These are phyloP conservation scores for Taeniopygia guttata DNA, from an alignment of 2,797 vertebrate species.

Conservation along the genomic window DNA sequence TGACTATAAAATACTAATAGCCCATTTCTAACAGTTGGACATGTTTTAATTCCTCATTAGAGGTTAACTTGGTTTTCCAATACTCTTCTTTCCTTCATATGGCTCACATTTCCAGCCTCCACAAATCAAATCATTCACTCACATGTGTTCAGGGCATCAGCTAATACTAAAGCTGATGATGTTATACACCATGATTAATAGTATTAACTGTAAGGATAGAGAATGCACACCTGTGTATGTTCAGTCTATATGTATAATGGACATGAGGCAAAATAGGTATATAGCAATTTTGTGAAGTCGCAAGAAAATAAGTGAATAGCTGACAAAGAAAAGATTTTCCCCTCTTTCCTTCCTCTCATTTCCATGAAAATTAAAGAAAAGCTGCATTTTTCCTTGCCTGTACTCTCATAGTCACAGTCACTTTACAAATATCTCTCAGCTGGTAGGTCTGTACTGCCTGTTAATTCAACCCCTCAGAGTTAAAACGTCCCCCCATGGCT, in stretches of 20 bases:
- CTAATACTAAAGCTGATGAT: background rate
- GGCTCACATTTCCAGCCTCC: background rate
- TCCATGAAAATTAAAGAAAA: background rate
- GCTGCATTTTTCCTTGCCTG: background rate
- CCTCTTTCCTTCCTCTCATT: background rate
- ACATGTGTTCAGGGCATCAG: background rate
- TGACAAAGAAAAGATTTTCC: background rate
- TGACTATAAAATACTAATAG: background rate
- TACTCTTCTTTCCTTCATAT: background rate
- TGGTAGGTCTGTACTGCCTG: background rate
- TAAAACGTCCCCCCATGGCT: background rate
- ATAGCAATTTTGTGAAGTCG: background rate
- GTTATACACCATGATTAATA: background rate
- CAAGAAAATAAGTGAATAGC: background rate
- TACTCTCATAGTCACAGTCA: background rate
- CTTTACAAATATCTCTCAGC: background rate
- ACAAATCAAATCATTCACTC: background rate
- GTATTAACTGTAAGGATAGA: background rate
- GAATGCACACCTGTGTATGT: fast-evolving
- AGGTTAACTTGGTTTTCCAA: background rate
- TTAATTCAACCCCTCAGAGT: background rate
- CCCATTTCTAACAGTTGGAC: background rate
- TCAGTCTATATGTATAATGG: background rate
- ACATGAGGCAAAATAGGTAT: background rate
- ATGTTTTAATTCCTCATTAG: background rate